These are phyloP conservation scores for Pteropus rufus DNA, from an alignment of 2,797 vertebrate species.

Conservation along the genomic window DNA sequence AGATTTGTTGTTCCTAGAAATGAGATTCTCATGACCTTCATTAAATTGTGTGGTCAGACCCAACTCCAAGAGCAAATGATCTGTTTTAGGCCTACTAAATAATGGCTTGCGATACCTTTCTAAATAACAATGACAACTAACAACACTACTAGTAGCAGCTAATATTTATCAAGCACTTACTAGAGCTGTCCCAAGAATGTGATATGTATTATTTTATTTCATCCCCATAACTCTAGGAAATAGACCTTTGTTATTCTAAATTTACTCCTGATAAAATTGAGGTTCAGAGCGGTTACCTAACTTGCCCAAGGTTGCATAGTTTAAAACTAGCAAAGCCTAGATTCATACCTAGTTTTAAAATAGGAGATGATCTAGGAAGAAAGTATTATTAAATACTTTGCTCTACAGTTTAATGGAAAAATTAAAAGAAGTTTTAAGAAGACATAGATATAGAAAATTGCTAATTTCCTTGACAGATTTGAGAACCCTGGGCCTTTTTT, in stretches of 20 bases:
- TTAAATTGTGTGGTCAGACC: neutral
- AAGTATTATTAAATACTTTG: neutral
- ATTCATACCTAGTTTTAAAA: neutral
- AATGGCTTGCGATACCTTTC: neutral
- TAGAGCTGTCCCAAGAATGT: neutral
- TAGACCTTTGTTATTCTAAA: neutral
- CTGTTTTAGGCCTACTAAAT: neutral
- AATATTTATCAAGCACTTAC: constrained; percentile 3
- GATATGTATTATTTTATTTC: neutral
- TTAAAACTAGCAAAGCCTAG: neutral
- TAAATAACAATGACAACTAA: neutral
- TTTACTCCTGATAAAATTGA: neutral
- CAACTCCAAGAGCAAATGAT: neutral
- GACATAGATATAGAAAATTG: neutral
- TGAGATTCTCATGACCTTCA: neutral
- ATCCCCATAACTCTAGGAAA: neutral
- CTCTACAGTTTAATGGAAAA: neutral
- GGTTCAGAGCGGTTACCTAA: neutral
- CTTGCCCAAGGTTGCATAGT: neutral
- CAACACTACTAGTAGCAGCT: neutral
- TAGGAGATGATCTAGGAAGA: neutral
- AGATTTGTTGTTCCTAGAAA: neutral
- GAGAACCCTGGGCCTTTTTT: neutral
- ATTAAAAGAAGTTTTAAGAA: neutral
- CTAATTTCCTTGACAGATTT: neutral